Evolutionary conservation across 2,797 vertebrate genomes (phyloP).

Genomic region (Lagorchestes hirsutus): DNA sequence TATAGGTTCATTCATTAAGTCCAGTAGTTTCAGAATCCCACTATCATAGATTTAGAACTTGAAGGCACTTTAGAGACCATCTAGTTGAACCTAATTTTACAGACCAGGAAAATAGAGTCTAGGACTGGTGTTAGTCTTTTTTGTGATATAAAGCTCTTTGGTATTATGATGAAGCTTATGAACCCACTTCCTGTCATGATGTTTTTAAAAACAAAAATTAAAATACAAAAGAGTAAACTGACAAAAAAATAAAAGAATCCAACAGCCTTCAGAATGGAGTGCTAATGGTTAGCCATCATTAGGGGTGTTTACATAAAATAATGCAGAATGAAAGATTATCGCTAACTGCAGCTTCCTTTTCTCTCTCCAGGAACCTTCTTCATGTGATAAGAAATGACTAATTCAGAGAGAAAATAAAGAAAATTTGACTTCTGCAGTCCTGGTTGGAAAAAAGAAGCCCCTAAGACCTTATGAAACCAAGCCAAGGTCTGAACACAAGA

Average conservation of each 20-base stretch:
- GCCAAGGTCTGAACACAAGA: slow-evolving; percentile 52
- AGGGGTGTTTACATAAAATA: background rate
- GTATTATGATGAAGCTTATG: background rate
- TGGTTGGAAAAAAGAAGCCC: slow-evolving; percentile 61
- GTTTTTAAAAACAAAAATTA: slow-evolving; percentile 1
- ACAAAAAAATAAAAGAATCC: background rate
- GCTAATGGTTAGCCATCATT: slow-evolving; percentile 1
- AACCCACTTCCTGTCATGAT: background rate
- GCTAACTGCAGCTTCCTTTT: slow-evolving; percentile 56
- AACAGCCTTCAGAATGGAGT: slow-evolving; percentile 50
- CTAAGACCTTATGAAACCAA: slow-evolving; percentile 14
- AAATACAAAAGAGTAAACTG: background rate
- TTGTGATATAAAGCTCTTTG: background rate
- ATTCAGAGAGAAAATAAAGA: slow-evolving; percentile 4
- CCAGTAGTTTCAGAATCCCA: background rate
- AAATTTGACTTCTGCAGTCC: slow-evolving; percentile 52
- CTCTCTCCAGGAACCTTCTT: slow-evolving; percentile 25
- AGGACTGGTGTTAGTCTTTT: background rate
- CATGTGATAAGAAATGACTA: slow-evolving; percentile 10
- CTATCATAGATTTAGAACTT: background rate
- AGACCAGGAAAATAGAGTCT: background rate
- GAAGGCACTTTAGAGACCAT: background rate
- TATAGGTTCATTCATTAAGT: background rate
- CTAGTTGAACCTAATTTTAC: background rate
- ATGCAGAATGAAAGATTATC: slow-evolving; percentile 37